A percentile compares a stretch with the other conserved stretches of the same genome.
phyloP scores from a whole-genome alignment of 1,140 invertebrate genomes.

The Nymphalis io region DNA sequence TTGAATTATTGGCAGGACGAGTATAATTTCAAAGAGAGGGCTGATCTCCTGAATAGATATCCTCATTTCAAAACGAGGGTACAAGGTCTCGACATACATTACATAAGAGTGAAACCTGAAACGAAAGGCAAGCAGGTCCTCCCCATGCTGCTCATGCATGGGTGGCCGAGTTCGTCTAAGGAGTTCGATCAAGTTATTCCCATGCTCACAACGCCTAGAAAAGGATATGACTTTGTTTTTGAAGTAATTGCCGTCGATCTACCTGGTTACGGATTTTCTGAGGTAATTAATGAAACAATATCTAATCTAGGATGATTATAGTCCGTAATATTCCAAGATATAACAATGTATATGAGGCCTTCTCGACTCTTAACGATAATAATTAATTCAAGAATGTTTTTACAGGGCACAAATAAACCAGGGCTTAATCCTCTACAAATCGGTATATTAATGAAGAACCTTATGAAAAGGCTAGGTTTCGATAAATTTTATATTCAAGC shows the following conservation, averaged over 20 bases:
- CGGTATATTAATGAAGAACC: constrained; percentile 88
- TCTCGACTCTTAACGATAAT: too few relatives aligned
- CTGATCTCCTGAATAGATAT: constrained; percentile 85
- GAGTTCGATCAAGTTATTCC: constrained; percentile 93
- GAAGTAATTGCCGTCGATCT: constrained; percentile 91
- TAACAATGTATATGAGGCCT: too few relatives aligned
- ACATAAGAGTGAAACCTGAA: constrained; percentile 83
- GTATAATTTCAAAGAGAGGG: constrained; percentile 88
- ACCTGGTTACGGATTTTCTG: constrained; percentile 94
- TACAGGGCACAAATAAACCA: constrained; percentile 81
- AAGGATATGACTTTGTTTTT: constrained; percentile 86
- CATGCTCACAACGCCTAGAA: constrained; percentile 83
- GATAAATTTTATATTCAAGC: constrained; percentile 91
- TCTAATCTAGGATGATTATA: too few relatives aligned
- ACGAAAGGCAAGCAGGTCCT: constrained; percentile 78
- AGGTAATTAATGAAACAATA: constrained; percentile 79
- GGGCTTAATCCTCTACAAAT: constrained; percentile 85
- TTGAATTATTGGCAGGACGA: constrained; percentile 87
- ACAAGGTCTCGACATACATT: constrained; percentile 89
- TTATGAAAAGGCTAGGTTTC: constrained; percentile 90
- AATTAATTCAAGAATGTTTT: constrained; percentile 16
- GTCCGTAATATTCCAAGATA: too few relatives aligned
- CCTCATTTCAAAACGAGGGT: constrained; percentile 88
- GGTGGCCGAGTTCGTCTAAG: constrained; percentile 95
- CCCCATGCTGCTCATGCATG: constrained; percentile 92